phyloP scores from a whole-genome alignment of 2,888 invertebrate species.

The Nemurella pictetii region DNA sequence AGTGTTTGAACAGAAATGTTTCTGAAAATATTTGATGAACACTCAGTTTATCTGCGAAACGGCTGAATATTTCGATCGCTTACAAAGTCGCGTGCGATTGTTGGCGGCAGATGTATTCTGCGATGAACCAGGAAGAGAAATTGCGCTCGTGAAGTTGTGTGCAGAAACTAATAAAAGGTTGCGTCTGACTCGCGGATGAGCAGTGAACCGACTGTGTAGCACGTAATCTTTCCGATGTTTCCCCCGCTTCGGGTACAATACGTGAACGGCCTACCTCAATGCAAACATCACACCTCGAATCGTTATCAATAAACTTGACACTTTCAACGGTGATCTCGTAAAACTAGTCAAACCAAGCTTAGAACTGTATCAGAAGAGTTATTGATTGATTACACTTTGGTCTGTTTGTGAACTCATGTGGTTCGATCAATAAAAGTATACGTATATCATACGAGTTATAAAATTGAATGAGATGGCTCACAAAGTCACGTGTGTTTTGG shows the following conservation, averaged over 20 bases:
- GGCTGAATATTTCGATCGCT: too few relatives aligned
- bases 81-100: too few relatives aligned
- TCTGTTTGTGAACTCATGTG: not conserved
- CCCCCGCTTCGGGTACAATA: not conserved
- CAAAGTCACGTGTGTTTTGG: not conserved
- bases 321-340: not conserved
- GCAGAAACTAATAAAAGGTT: too few relatives aligned
- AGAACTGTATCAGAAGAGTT: not conserved
- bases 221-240: not conserved
- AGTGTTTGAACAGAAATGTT: not conserved
- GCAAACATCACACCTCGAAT: not conserved
- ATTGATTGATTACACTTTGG: not conserved
- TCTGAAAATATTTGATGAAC: not conserved
- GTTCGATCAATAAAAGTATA: not conserved
- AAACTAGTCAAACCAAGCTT: not conserved
- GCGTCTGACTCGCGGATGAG: too few relatives aligned
- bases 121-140: too few relatives aligned
- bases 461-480: not conserved
- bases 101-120: too few relatives aligned
- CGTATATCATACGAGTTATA: not conserved
- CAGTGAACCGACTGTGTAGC: too few relatives aligned
- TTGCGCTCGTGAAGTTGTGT: too few relatives aligned
- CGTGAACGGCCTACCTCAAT: not conserved
- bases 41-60: too few relatives aligned
- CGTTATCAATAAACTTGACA: not conserved